Evolutionary conservation across 2,888 invertebrate species (phyloP), one percentile per base, ranked within the genome.

Genomic region (Phengaris alcon): DNA sequence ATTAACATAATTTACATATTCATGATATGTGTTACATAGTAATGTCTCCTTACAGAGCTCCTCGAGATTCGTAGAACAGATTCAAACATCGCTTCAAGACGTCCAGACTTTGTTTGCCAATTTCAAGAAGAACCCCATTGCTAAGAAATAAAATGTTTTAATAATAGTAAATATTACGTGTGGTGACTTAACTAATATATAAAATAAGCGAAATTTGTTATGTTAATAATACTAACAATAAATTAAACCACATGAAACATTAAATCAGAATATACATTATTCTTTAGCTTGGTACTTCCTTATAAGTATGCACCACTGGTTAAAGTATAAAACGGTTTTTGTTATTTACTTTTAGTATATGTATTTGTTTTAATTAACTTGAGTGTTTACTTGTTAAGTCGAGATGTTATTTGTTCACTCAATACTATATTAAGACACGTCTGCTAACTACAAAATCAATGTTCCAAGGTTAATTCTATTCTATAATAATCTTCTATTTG

Each of bases 11-110:
- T 48, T 4, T 48, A 1, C 48, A 48, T 48, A 48, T 48, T 48
- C 8, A 48, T 48, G 48, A 48, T 48, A 5, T 48, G 5, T 48
- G 1, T 48, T 48, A 48, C 48, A 48, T 48, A 48, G 52, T 52
- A 52, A 52, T 64, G 10, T 64, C 68, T 10, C 44, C 51, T 83
- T 94, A 59, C 91, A 98, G 98, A 95, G 96, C 89, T 97, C 98
- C 10, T 94, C 95, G 77, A 95, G 97, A 82, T 98, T 98, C 90
- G 95, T 96, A 57, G 91, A 93, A 77, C 94, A 96, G 85, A 97
- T 98, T 81, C 95, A 95, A 82, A 92, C 91, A 80, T 96, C 97
- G 1, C 88, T 97, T 77, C 91, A 93, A 73, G 97, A 97, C 82
- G 95, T 98, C 81, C 95, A 94, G 82, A 90, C 93, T 74, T 92